phyloP scores from a whole-genome alignment of 2,797 vertebrate species.

The Scyliorhinus canicula region DNA sequence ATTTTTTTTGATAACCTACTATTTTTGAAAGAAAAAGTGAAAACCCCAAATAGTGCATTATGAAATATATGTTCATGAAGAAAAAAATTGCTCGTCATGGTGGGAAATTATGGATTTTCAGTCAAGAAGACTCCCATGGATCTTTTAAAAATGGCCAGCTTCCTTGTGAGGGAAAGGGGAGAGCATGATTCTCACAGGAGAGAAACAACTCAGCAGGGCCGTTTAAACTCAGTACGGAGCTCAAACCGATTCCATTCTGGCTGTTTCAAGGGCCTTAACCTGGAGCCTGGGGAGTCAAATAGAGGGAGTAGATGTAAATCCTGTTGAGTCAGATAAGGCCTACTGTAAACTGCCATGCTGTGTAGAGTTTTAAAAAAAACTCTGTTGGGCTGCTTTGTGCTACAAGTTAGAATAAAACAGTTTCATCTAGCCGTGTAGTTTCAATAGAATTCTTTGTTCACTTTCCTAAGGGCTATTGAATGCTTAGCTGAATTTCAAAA shows the following conservation, averaged over 20 bases:
- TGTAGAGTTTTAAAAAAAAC: no score
- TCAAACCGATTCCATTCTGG: not conserved
- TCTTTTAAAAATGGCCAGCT: not conserved
- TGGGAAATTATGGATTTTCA: not conserved
- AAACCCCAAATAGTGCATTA: not conserved
- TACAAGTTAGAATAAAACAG: not conserved
- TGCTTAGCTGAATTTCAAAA: no score
- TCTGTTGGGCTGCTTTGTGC: not conserved
- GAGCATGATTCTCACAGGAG: not conserved
- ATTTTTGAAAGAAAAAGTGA: not conserved
- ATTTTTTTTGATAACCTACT: not conserved
- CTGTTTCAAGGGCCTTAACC: not conserved
- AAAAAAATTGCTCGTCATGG: no score
- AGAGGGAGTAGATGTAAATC: not conserved
- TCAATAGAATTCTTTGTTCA: no score
- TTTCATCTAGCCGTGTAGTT: no score
- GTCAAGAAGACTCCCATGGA: not conserved
- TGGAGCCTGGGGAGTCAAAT: not conserved
- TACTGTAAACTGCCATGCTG: no score
- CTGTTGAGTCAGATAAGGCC: not conserved
- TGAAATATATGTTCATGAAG: not conserved
- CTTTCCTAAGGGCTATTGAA: no score
- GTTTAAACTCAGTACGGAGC: not conserved
- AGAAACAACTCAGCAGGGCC: no score
- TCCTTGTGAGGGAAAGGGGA: not conserved